phyloP scores from a whole-genome alignment of 53 echinoderm and acorn worm species.

The Hippasteria phrygiana region DNA sequence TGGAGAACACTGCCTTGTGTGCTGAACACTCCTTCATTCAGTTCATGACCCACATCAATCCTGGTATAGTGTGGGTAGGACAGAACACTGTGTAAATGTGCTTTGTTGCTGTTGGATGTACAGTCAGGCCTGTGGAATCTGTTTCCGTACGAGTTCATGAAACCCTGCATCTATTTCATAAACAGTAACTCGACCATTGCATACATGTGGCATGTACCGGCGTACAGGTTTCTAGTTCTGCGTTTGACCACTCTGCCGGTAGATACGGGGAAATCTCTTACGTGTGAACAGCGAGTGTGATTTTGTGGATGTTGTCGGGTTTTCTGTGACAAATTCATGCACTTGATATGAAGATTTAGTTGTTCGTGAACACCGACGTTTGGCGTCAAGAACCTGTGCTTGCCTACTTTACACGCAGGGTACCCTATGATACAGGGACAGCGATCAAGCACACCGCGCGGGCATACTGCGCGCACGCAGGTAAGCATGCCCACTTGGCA shows the following conservation, averaged over 20 bases:
- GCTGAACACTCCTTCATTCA: neutral
- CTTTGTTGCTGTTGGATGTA: too few species aligned
- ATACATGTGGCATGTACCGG: neutral
- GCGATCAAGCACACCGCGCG: conserved; percentile 25
- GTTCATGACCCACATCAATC: too few species aligned
- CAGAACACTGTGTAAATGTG: too few species aligned
- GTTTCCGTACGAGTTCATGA: too few species aligned
- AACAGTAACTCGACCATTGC: too few species aligned
- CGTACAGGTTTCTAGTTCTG: neutral
- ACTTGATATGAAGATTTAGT: neutral
- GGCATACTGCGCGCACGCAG: conserved; percentile 57
- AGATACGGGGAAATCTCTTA: neutral
- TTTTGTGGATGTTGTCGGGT: neutral
- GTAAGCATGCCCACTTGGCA: conserved; percentile 23
- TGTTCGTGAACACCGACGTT: neutral
- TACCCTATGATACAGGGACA: conserved; percentile 59
- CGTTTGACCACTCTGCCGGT: neutral
- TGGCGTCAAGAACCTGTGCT: neutral
- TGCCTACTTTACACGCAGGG: neutral
- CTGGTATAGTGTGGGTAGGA: too few species aligned
- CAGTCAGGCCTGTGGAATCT: conserved; percentile 52
- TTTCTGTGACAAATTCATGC: neutral
- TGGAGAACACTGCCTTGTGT: conserved; percentile 11
- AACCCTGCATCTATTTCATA: too few species aligned
- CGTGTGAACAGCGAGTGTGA: neutral